Percentiles rank a stretch among this genome's conserved stretches.
Conservation (phyloP, 1,140 invertebrate genomes). For the Campoletis sonorensis region DNA sequence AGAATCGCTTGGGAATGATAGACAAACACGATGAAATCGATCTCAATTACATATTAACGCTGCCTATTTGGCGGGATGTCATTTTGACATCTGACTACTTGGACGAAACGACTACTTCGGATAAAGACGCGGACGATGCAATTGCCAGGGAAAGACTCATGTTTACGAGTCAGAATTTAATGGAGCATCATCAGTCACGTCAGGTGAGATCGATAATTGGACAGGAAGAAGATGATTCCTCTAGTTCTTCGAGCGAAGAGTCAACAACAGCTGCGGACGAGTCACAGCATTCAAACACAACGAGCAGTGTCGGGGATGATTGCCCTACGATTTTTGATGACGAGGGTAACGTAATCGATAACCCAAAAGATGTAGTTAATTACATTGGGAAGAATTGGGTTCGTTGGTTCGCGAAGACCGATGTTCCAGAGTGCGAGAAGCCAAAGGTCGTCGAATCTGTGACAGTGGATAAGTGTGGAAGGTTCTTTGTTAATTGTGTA, state of each 20-base stretch:
- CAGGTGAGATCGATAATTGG: too few relatives aligned
- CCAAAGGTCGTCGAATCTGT: not conserved
- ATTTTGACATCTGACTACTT: too few relatives aligned
- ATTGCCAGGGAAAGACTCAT: too few relatives aligned
- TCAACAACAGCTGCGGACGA: not conserved
- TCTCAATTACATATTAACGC: too few relatives aligned
- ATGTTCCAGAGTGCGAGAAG: not conserved
- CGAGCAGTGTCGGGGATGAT: not conserved
- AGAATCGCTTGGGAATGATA: too few relatives aligned
- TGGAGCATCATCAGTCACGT: too few relatives aligned
- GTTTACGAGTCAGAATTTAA: too few relatives aligned
- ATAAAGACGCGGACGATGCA: too few relatives aligned
- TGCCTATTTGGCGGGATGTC: too few relatives aligned
- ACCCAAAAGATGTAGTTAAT: not conserved
- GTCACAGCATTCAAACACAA: not conserved
- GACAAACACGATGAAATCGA: too few relatives aligned
- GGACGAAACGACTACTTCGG: too few relatives aligned
- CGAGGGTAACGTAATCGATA: not conserved
- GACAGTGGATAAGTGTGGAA: conserved; percentile 6
- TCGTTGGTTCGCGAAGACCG: not conserved
- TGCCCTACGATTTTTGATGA: not conserved
- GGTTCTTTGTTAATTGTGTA: not conserved
- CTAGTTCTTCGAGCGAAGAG: conserved; percentile 12
- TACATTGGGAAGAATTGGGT: not conserved
- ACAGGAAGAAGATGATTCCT: not conserved